Percentiles rank a stretch among this genome's conserved stretches.
Conservation (phyloP, 92 coral and sea anemone genomes). For the Porites cylindrica region DNA sequence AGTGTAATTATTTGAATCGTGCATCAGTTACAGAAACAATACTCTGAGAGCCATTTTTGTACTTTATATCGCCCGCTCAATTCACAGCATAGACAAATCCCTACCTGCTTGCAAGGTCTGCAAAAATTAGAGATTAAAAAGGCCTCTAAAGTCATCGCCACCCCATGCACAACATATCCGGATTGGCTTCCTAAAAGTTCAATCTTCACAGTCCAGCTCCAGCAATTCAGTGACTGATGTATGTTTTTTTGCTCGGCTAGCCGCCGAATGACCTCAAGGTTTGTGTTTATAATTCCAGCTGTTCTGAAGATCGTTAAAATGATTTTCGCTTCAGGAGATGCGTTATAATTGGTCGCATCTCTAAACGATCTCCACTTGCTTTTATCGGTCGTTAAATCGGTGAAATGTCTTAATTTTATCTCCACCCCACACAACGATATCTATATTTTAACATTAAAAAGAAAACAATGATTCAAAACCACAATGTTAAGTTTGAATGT, state of each 20-base stretch:
- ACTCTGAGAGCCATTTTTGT: background rate
- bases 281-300: slow-evolving; percentile 29
- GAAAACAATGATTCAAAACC: slow-evolving; percentile 2
- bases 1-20: background rate
- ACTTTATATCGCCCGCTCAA: background rate
- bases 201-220: background rate
- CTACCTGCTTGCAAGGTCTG: background rate
- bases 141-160: too few species aligned
- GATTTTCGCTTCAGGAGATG: background rate
- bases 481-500: background rate
- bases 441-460: background rate
- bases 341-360: slow-evolving; percentile 22
- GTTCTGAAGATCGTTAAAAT: slow-evolving; percentile 5
- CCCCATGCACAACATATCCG: too few species aligned
- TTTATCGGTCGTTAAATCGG: slow-evolving; percentile 18
- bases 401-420: background rate
- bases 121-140: background rate
- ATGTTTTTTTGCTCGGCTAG: background rate
- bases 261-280: slow-evolving; percentile 2
- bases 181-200: background rate
- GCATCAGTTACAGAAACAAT: background rate
- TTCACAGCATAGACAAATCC: background rate
- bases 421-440: slow-evolving; percentile 1
- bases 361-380: slow-evolving; percentile 9
- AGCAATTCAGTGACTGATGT: background rate